Evolutionary conservation across 2,888 invertebrate species (phyloP), one percentile per base, ranked within the genome.

Genomic region (Folsomia candida): DNA sequence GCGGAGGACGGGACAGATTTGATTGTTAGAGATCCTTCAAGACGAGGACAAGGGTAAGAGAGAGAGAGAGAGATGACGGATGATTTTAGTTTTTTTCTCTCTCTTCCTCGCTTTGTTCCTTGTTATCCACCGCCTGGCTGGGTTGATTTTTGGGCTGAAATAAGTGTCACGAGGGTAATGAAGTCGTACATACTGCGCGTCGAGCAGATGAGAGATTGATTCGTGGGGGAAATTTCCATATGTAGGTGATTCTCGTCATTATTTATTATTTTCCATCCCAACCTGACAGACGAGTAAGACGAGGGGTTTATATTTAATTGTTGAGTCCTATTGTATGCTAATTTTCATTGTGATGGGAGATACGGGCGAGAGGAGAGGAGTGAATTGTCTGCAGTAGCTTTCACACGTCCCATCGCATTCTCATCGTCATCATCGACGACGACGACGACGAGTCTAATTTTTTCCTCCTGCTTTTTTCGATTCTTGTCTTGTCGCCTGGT

Each of bases 311-410:
- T 57, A 60, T 62, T 62, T 64, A 61, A 72, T 25, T 60, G 14
- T 60, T 69, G 29, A 51, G 24, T 28, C 24, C 75, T 60, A 76
- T 76, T 76, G 76, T 76, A 76, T 76, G 73, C 69, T 76, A 76
- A 76, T 76, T 71, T 73, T 69, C 6, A 26, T 26, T 59, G 59
- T 59, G 59, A 25, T 24, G 22, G n/a, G 18, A 54, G 54, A 37
- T 37, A 37, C 14, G 37, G 37, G 14, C 37, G 6, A 9, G 37
- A 37, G 37, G n/a, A n/a, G n/a, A n/a, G n/a, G n/a, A n/a, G n/a
- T n/a, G n/a, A n/a, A n/a, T n/a, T 18, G 20, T n/a, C 54, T n/a
- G 18, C 54, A 22, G 54, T 54, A 54, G 54, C 54, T 54, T 54
- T 54, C 54, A 54, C 54, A 54, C 54, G 54, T 54, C 54, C 22